Evolutionary conservation across 2,113 vertebrate genomes (phyloP), one percentile per base, ranked within the genome.

Genomic region (Parotia lawesii): DNA sequence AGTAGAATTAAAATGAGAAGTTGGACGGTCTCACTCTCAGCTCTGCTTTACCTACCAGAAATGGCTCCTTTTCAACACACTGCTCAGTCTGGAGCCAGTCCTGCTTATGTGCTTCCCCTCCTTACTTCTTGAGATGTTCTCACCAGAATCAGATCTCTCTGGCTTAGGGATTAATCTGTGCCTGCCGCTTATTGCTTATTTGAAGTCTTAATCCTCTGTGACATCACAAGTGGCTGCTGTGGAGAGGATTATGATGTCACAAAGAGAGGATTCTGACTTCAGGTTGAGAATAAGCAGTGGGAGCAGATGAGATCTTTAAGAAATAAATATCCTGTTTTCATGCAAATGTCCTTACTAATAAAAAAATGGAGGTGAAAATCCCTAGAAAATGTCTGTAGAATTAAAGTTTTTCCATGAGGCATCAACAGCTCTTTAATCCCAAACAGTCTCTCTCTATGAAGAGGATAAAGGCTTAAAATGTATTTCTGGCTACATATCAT

Each of bases 211-310:
- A 96, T 96, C 93, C 78, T 95, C 67, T 91, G 94, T 97, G 95
- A 97, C 91, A 95, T 97, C 95, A 97, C 95, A 79, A 93, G 89
- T 96, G 89, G 89, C 92, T 96, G 89, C 89, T 90, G 87, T 64
- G 93, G 92, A 94, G 90, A 90, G 90, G 93, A 95, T 96, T 96
- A 94, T 97, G 95, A 95, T 93, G 93, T 97, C 95, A 97, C 95
- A 96, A 93, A 94, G 91, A 92, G 91, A 92, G 91, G 94, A 95
- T 97, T 97, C 85, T 93, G 92, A 97, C 90, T 93, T 93, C 92
- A 96, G 89, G 78, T 95, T 95, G 91, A 95, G 83, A 95, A 85
- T 89, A 87, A 92, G 79, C 81, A 87, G 81, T 87, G 74, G 89
- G 84, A 90, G 78, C 78, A 94, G 88, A 95, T 82, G 92, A 94